Percentiles rank a stretch among this genome's conserved stretches.
phyloP scores from a whole-genome alignment of 2,888 invertebrate species.

The Ceratothoa steindachneri region DNA sequence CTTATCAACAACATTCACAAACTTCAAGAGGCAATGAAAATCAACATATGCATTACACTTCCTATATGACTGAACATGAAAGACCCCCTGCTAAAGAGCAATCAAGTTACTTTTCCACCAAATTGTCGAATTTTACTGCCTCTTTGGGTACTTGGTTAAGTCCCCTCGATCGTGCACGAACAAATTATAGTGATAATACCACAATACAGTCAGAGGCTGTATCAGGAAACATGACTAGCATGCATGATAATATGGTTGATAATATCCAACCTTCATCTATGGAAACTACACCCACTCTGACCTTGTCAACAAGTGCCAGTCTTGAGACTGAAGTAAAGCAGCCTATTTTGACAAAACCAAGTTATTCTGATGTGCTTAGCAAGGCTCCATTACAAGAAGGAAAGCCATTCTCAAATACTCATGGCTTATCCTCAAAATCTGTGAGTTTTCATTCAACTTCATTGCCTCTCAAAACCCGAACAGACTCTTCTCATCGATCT shows the following conservation, averaged over 20 bases:
- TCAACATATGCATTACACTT: background rate
- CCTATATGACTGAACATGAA: background rate
- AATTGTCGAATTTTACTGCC: slow-evolving; percentile 34
- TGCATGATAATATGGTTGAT: background rate
- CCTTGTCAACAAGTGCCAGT: background rate
- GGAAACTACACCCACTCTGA: background rate
- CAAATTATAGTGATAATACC: slow-evolving; percentile 1
- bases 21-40: background rate
- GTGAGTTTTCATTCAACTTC: background rate
- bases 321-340: background rate
- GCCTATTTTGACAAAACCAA: slow-evolving; percentile 21
- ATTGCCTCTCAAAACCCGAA: background rate
- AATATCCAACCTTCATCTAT: background rate
- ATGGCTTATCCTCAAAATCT: background rate
- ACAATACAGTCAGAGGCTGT: background rate
- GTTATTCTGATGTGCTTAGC: slow-evolving; percentile 42
- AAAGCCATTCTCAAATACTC: slow-evolving; percentile 1
- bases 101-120: slow-evolving; percentile 26
- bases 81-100: background rate
- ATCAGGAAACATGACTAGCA: background rate
- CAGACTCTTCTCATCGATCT: background rate
- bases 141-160: slow-evolving; percentile 37
- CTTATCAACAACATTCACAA: background rate
- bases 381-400: slow-evolving; percentile 33
- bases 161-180: slow-evolving; percentile 34